These are phyloP conservation scores for Oncorhynchus gorbuscha DNA, from an alignment of 2,113 vertebrate species.

Conservation along the genomic window DNA sequence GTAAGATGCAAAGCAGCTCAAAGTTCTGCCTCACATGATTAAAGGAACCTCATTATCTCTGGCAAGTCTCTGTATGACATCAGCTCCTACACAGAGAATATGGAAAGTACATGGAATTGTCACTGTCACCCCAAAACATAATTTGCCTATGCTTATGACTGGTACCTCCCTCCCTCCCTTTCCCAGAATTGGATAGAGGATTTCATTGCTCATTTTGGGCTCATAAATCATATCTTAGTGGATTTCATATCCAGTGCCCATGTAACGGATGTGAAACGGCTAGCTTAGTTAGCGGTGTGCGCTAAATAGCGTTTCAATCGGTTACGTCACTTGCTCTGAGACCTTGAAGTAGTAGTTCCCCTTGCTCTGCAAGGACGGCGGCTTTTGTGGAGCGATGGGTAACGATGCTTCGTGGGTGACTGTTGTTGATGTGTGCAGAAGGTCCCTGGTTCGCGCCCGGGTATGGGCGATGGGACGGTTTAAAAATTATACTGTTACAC, in stretches of 20 bases:
- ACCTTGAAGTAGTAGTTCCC: too few species aligned
- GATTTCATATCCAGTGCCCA: not conserved
- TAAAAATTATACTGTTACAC: too few species aligned
- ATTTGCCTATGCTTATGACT: conserved; percentile 66
- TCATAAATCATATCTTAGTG: not conserved
- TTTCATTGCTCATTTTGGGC: conserved; percentile 19
- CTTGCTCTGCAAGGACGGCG: too few species aligned
- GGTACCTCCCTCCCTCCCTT: conserved; percentile 39
- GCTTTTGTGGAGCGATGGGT: too few species aligned
- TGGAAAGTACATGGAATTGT: conserved; percentile 37
- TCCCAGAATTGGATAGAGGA: conserved; percentile 18
- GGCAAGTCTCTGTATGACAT: conserved; percentile 82
- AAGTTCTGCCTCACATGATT: conserved; percentile 93
- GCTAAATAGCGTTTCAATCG: too few species aligned
- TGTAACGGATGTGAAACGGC: too few species aligned
- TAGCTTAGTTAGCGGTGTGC: too few species aligned
- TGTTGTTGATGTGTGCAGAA: too few species aligned
- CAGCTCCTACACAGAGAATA: conserved; percentile 58
- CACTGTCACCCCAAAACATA: conserved; percentile 38
- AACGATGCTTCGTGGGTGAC: too few species aligned
- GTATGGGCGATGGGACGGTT: too few species aligned
- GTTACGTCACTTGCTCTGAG: too few species aligned
- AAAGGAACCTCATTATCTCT: conserved; percentile 93
- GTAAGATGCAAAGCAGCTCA: conserved; percentile 92
- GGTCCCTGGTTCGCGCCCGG: too few species aligned